Evolutionary conservation across 2,797 vertebrate species (phyloP).

Genomic region (Yasuhikotakia modesta): DNA sequence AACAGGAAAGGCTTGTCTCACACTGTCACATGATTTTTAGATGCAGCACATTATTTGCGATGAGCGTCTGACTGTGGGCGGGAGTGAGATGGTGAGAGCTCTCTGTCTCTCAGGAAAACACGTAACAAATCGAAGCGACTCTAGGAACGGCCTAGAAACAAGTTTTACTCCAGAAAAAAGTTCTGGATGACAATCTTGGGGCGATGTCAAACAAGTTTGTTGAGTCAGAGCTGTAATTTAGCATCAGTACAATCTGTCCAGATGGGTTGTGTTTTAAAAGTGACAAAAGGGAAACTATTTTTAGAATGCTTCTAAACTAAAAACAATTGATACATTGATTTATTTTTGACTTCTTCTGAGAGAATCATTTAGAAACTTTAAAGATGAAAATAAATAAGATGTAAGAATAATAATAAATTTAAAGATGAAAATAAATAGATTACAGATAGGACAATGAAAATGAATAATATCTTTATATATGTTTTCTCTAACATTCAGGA

Average conservation of each 20-base stretch:
- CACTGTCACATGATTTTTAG: constrained; percentile 55
- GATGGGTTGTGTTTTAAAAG: neutral
- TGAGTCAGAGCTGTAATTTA: constrained; percentile 1
- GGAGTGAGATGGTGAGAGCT: constrained; percentile 52
- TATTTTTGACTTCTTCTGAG: too few species aligned
- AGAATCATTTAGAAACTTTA: too few species aligned
- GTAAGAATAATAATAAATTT: too few species aligned
- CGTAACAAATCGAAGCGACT: constrained; percentile 52
- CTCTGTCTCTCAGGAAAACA: constrained; percentile 50
- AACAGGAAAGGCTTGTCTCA: constrained; percentile 53
- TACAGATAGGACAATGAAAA: too few species aligned
- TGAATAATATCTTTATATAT: too few species aligned
- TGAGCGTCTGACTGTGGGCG: constrained; percentile 59
- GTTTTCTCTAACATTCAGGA: too few species aligned
- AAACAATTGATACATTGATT: neutral
- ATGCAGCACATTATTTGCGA: constrained; percentile 65
- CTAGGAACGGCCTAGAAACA: constrained; percentile 37
- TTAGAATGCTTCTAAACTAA: neutral
- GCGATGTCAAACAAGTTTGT: constrained; percentile 19
- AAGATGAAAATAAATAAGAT: too few species aligned
- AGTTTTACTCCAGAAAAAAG: constrained; percentile 25
- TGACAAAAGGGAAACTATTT: too few species aligned
- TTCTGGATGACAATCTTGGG: constrained; percentile 33
- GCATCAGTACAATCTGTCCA: neutral
- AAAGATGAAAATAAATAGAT: too few species aligned